Conservation (phyloP, 92 coral and sea anemone species). For the Zoanthus sansibaricus region DNA sequence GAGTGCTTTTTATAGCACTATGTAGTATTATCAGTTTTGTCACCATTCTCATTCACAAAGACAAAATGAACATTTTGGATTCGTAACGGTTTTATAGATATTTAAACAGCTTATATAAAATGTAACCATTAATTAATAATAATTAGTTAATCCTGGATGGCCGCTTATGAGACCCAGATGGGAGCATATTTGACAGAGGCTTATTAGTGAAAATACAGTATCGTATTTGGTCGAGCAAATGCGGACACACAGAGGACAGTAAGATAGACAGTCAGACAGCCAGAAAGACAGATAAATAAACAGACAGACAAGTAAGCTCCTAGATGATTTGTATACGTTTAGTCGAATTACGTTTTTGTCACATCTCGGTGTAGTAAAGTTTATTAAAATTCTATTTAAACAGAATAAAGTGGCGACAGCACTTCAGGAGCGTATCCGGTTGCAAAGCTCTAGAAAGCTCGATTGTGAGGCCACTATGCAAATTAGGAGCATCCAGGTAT, state of each 20-base stretch:
- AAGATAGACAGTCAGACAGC: no score
- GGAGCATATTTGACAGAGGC: background rate
- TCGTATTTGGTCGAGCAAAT: background rate
- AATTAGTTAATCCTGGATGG: background rate
- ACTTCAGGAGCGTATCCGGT: background rate
- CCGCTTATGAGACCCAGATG: background rate
- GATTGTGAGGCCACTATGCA: conserved; percentile 28
- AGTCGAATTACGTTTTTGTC: conserved; percentile 1
- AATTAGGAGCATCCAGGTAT: conserved; percentile 27
- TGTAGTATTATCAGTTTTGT: background rate
- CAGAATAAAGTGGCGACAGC: background rate
- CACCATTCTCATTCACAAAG: background rate
- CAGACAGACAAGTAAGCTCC: background rate
- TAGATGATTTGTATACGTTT: background rate
- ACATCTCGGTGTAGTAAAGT: background rate
- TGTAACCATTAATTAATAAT: background rate
- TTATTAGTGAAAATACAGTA: background rate
- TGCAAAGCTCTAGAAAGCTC: conserved; percentile 27
- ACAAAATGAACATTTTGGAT: background rate
- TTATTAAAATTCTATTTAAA: background rate
- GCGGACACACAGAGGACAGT: background rate
- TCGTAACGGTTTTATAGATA: background rate
- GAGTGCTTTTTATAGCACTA: background rate
- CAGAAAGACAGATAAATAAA: background rate
- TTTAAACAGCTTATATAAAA: background rate